Evolutionary conservation across 2,888 invertebrate genomes (phyloP), one percentile per base, ranked within the genome.

Genomic region (Melanargia galathea): DNA sequence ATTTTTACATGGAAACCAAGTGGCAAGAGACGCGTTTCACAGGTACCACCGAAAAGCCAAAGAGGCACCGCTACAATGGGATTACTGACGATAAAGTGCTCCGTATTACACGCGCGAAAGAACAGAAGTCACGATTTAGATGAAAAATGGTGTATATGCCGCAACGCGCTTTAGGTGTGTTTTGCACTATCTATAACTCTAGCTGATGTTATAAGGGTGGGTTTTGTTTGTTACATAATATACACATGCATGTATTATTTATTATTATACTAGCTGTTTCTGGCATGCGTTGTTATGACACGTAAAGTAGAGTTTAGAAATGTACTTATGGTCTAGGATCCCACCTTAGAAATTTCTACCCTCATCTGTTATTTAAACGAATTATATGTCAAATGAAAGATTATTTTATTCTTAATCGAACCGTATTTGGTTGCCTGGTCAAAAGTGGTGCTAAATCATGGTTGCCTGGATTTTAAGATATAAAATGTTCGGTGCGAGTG

Each of bases 21-120:
- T 51, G 33, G 33, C 51, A 16, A 30, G 51, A 57, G 61, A 51
- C 62, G 63, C 63, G 54, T 60, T 62, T 49, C 52, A 65, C 58
- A n/a, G 33, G 18, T 33, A 33, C 33, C 51, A 67, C 70, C n/a
- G 73, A 71, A 72, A 66, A 66, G 58, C 54, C 65, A 78, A 72
- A 77, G 67, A 72, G 66, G 67, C 72, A 70, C 73, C 72, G 74
- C 79, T 75, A 77, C 71, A 69, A 73, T 66, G 65, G 80, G 82
- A 83, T 84, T 83, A 83, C 78, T 70, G 75, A 77, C 82, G 81
- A 80, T 84, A 83, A 85, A 85, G 78, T 80, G 79, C 73, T 80
- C 74, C 71, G 80, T 83, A 83, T 84, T 85, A 83, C 79, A 77
- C 79, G 76, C 75, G 75, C 74, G 75, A 80, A 76, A 76, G 79